Conservation (phyloP, 35 echinoderm and acorn worm species). For the Holothuria glaberrima region DNA sequence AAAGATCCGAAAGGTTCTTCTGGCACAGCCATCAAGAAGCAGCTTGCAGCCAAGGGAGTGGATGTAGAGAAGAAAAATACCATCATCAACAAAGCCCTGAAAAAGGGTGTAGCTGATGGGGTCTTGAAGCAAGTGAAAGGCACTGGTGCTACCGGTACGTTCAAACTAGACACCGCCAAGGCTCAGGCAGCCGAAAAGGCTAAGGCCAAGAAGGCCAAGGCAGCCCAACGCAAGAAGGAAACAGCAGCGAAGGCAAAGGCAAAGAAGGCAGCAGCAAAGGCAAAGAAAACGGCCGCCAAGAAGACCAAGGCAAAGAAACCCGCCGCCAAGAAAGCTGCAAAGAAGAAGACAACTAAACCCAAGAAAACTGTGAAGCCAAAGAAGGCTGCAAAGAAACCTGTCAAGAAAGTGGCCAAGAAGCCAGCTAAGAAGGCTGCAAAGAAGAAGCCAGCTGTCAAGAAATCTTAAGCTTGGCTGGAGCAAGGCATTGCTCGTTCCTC, state of each 20-base stretch:
- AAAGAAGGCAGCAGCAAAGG: conserved; percentile 35
- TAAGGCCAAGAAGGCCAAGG: conserved; percentile 44
- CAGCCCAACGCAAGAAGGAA: conserved; percentile 4
- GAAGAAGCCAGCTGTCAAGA: conserved; percentile 48
- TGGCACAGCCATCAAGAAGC: conserved; percentile 47
- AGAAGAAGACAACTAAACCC: conserved; percentile 31
- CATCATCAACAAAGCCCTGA: conserved; percentile 41
- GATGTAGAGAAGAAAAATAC: conserved; percentile 10
- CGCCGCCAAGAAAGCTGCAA: conserved; percentile 26
- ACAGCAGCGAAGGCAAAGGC: conserved; percentile 20
- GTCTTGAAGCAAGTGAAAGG: conserved; percentile 50
- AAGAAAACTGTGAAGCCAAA: conserved; percentile 25
- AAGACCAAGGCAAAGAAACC: background rate
- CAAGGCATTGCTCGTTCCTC: background rate
- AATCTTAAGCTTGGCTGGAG: background rate
- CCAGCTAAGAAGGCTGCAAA: conserved; percentile 37
- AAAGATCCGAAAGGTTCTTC: conserved; percentile 61
- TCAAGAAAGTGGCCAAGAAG: background rate
- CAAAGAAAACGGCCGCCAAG: conserved; percentile 57
- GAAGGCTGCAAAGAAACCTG: conserved; percentile 44
- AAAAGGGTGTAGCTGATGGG: conserved; percentile 32
- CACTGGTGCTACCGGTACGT: conserved; percentile 51
- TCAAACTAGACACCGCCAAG: conserved; percentile 46
- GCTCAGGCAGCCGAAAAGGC: conserved; percentile 4
- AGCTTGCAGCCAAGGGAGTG: conserved; percentile 48